Percentiles rank a stretch among this genome's conserved stretches.
These are phyloP conservation scores for Barnardius zonarius DNA, from an alignment of 2,113 vertebrate species.

Conservation along the genomic window DNA sequence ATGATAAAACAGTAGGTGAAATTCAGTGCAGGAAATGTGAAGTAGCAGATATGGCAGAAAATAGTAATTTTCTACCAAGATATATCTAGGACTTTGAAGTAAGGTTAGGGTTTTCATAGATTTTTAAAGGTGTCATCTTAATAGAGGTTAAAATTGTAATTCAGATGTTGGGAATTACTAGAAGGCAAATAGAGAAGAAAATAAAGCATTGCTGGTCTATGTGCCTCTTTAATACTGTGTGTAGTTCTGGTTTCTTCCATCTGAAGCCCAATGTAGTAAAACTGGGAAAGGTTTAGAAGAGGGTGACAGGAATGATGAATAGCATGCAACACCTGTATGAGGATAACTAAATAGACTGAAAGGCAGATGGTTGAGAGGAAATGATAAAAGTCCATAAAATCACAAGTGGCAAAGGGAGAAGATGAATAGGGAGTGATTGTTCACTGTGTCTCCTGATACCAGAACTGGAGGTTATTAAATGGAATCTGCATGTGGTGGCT, in stretches of 20 bases:
- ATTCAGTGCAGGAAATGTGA: neutral
- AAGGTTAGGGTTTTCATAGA: neutral
- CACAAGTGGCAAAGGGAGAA: neutral
- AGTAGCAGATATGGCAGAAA: neutral
- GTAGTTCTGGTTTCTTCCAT: neutral
- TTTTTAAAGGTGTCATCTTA: neutral
- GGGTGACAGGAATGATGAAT: neutral
- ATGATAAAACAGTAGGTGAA: neutral
- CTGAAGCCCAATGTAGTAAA: neutral
- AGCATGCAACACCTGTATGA: neutral
- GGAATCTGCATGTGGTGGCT: neutral
- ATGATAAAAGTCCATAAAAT: constrained; percentile 28
- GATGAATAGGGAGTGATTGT: constrained; percentile 6
- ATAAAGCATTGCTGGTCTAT: neutral
- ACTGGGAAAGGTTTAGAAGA: neutral
- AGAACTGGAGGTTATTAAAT: neutral
- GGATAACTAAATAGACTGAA: neutral
- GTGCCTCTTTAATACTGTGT: neutral
- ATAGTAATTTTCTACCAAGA: neutral
- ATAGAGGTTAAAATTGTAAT: neutral
- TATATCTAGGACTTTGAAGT: neutral
- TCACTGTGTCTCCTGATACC: neutral
- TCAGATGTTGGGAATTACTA: neutral
- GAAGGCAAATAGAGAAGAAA: neutral
- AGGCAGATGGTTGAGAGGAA: neutral